Conservation (phyloP, 2,888 invertebrate genomes). For the Thyatira batis region DNA sequence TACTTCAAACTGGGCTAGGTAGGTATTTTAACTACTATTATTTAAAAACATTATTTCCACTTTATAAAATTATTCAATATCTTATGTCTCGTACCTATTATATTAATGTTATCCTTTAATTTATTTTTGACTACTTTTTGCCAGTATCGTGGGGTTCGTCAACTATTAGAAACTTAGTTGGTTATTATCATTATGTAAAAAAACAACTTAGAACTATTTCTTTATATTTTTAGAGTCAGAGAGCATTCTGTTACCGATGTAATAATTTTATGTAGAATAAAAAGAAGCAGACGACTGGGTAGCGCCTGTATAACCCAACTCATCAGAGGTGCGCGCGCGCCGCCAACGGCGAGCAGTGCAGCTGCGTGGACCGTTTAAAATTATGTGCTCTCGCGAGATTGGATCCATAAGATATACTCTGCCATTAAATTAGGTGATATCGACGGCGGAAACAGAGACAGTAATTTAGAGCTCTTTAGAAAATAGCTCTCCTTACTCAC, state of each 20-base stretch:
- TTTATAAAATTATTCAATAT: too few relatives aligned
- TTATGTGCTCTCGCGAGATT: slow-evolving; percentile 34
- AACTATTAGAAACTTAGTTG: too few relatives aligned
- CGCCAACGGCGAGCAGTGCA: slow-evolving; percentile 42
- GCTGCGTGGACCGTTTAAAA: slow-evolving; percentile 45
- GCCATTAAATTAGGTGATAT: slow-evolving; percentile 29
- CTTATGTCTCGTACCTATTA: too few relatives aligned
- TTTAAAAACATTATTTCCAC: too few relatives aligned
- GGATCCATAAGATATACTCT: slow-evolving; percentile 24
- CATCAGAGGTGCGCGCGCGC: slow-evolving; percentile 38
- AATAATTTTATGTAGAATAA: not conserved
- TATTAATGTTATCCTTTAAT: too few relatives aligned
- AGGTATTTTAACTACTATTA: not conserved
- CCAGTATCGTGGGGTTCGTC: too few relatives aligned
- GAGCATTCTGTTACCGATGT: too few relatives aligned
- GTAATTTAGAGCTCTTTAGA: slow-evolving; percentile 9
- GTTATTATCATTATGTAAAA: too few relatives aligned
- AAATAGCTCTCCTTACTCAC: not conserved
- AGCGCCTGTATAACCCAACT: not conserved
- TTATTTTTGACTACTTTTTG: too few relatives aligned
- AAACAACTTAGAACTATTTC: too few relatives aligned
- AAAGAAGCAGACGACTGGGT: too few relatives aligned
- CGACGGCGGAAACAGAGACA: slow-evolving; percentile 23
- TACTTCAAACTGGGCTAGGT: not conserved
- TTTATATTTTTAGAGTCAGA: too few relatives aligned